A percentile compares a stretch with the other conserved stretches of the same genome.
Evolutionary conservation across 2,113 vertebrate genomes (phyloP).

Genomic region (Callipepla squamata): DNA sequence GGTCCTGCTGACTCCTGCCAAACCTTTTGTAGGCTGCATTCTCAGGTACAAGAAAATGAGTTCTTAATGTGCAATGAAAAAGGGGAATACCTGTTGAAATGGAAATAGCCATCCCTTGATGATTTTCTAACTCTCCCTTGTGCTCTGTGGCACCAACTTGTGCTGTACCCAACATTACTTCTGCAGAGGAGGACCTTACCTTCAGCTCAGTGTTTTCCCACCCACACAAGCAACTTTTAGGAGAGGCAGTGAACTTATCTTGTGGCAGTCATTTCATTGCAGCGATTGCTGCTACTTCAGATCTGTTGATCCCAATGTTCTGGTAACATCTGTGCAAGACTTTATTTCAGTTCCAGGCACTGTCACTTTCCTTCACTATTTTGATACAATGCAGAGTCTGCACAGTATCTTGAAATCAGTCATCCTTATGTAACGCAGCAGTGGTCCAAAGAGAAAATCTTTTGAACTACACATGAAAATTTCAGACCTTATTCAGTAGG

Average conservation of each 20-base stretch:
- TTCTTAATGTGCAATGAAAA: background rate
- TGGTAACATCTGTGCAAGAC: background rate
- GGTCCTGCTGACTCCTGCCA: background rate
- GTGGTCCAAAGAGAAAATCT: background rate
- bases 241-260: background rate
- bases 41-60: background rate
- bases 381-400: background rate
- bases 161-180: background rate
- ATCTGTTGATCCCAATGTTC: background rate
- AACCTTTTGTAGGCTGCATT: background rate
- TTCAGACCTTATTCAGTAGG: background rate
- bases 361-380: background rate
- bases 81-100: background rate
- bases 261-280: background rate
- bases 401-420: constrained; percentile 10
- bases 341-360: background rate
- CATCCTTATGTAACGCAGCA: background rate
- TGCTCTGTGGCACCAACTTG: background rate
- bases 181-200: background rate
- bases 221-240: background rate
- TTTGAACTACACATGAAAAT: background rate
- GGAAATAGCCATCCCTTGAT: background rate
- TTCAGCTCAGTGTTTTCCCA: background rate
- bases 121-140: background rate
- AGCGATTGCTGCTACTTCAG: background rate